These are phyloP conservation scores for Felis catus DNA, from an alignment of 2,113 vertebrate genomes.

Conservation along the genomic window DNA sequence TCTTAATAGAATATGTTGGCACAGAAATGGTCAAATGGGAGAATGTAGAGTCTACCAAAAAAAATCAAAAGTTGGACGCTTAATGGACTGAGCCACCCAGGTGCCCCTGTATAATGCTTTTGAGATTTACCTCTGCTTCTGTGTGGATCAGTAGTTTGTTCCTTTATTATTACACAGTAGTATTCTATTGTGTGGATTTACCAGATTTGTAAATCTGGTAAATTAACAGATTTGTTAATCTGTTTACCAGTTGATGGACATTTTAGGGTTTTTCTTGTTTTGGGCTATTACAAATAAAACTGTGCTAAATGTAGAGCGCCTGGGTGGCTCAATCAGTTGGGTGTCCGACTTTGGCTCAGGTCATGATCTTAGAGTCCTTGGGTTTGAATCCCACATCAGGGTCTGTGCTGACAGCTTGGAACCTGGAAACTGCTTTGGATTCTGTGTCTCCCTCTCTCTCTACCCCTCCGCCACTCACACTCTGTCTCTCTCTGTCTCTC, in stretches of 20 bases:
- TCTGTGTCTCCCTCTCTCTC: too few relatives aligned
- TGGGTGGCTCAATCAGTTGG: too few relatives aligned
- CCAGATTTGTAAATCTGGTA: background rate
- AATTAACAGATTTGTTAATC: background rate
- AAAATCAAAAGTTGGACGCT: too few relatives aligned
- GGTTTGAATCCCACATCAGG: too few relatives aligned
- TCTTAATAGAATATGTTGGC: background rate
- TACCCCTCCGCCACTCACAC: too few relatives aligned
- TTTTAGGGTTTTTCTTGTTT: background rate
- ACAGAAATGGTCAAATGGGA: background rate
- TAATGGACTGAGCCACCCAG: too few relatives aligned
- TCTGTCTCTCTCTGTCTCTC: too few relatives aligned
- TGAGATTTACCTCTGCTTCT: background rate
- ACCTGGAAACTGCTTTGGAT: too few relatives aligned
- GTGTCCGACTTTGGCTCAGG: too few relatives aligned
- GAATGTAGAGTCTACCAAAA: background rate
- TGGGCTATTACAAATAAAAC: background rate
- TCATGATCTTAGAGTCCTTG: too few relatives aligned
- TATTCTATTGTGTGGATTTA: background rate
- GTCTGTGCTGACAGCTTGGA: too few relatives aligned
- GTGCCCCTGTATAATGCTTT: too few relatives aligned
- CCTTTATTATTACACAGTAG: background rate
- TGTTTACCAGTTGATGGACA: background rate
- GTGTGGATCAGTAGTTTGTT: background rate
- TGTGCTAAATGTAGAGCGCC: background rate